Evolutionary conservation across 2,888 invertebrate genomes (phyloP), one percentile per base, ranked within the genome.

Genomic region (Andricus quercusramuli): DNA sequence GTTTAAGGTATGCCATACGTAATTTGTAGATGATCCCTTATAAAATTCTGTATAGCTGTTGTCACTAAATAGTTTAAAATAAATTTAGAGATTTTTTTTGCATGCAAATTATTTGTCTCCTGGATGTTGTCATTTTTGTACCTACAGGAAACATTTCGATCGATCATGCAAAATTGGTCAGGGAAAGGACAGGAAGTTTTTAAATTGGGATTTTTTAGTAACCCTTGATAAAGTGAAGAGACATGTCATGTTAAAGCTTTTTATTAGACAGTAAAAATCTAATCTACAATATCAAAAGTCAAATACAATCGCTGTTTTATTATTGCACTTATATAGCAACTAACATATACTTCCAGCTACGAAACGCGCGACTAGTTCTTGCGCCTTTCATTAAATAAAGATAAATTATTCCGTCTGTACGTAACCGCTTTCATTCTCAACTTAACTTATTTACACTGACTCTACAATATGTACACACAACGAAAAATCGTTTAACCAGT

Each of bases 381-480:
- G 56, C 15, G 51, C 74, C 9, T 74, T 74, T 74, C 32, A 56
- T 74, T 74, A 74, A 74, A 74, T 74, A 74, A 32, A 74, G 51
- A 74, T 68, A 68, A 74, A 74, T 74, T 74, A 74, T 74, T 74
- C 15, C 37, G 15, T 37, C 56, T n/a, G 32, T 32, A n/a, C 13
- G 56, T 56, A 74, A 74, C 74, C 74, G 74, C 74, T 74, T 74
- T 74, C 74, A 74, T 74, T 51, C 56, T 32, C 56, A 47, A 74
- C 64, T 80, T 66, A 68, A 66, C 44, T 62, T 79, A 67, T 70
- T 67, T 76, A 47, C 83, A 78, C 76, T 82, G 82, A 81, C 56
- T 66, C 79, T 64, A 78, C 79, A 79, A 74, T 83, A 85, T 85
- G 70, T 85, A 84, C 83, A 85, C 32, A 65, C 80, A 82, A 76